Evolutionary conservation across 2,888 invertebrate species (phyloP).

Genomic region (Bugulina stolonifera): DNA sequence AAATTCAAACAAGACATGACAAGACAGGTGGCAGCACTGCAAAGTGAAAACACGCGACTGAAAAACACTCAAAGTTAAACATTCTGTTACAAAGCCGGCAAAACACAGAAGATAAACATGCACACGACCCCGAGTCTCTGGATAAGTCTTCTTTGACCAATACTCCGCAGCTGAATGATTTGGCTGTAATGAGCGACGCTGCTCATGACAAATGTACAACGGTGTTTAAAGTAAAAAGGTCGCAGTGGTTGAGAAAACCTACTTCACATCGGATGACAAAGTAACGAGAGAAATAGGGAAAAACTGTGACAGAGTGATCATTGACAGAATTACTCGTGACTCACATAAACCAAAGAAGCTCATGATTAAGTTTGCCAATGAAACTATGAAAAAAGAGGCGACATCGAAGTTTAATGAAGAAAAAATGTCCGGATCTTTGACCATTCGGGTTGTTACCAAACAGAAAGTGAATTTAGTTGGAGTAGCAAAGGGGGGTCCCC

Average conservation of each 20-base stretch:
- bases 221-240: neutral
- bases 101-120: no score
- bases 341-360: neutral
- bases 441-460: neutral
- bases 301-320: conserved; percentile 1
- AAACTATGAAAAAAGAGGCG: neutral
- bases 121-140: no score
- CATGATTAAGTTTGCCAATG: neutral
- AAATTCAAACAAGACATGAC: neutral
- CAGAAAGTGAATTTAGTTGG: neutral
- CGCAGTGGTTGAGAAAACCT: neutral
- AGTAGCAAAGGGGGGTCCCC: no score
- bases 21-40: neutral
- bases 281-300: conserved; percentile 9
- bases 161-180: no score
- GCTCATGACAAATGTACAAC: neutral
- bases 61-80: neutral
- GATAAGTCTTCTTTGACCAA: no score
- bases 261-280: conserved; percentile 12
- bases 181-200: no score
- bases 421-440: conserved; percentile 11
- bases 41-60: conserved; percentile 2
- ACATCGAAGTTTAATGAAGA: neutral
- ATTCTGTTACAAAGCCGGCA: neutral
- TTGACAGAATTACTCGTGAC: conserved; percentile 8